Evolutionary conservation across 2,888 invertebrate species (phyloP).

Genomic region (Cerceris rybyensis): DNA sequence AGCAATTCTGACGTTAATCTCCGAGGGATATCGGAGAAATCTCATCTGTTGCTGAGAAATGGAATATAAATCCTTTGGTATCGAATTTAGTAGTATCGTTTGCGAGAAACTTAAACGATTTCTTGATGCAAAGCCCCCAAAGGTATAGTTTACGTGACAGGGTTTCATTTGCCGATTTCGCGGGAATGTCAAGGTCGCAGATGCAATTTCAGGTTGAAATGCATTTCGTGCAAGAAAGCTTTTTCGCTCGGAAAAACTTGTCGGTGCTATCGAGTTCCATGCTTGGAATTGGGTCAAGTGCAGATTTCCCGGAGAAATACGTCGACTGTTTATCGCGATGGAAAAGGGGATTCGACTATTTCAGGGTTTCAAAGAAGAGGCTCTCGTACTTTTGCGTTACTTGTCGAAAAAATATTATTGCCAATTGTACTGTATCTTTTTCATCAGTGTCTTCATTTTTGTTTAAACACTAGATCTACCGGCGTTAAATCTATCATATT

Average conservation of each 20-base stretch:
- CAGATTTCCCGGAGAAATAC: slow-evolving; percentile 25
- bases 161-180: slow-evolving; percentile 58
- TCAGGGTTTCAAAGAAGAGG: too few relatives aligned
- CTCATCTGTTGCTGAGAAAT: background rate
- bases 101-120: slow-evolving; percentile 18
- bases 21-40: too few relatives aligned
- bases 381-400: too few relatives aligned
- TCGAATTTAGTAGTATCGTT: background rate
- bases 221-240: slow-evolving; percentile 48
- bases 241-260: slow-evolving; percentile 37
- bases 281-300: slow-evolving; percentile 41
- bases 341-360: background rate
- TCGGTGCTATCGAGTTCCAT: slow-evolving; percentile 21
- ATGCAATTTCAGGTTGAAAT: slow-evolving; percentile 61
- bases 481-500: too few relatives aligned
- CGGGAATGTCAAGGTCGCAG: slow-evolving; percentile 66
- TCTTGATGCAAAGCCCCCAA: slow-evolving; percentile 27
- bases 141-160: slow-evolving; percentile 48
- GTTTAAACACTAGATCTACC: too few relatives aligned
- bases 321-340: slow-evolving; percentile 1
- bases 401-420: too few relatives aligned
- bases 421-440: too few relatives aligned
- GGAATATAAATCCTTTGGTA: background rate
- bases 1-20: too few relatives aligned
- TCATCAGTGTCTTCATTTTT: too few relatives aligned